phyloP scores from a whole-genome alignment of 1,140 invertebrate species.

The Telenomus remus region DNA sequence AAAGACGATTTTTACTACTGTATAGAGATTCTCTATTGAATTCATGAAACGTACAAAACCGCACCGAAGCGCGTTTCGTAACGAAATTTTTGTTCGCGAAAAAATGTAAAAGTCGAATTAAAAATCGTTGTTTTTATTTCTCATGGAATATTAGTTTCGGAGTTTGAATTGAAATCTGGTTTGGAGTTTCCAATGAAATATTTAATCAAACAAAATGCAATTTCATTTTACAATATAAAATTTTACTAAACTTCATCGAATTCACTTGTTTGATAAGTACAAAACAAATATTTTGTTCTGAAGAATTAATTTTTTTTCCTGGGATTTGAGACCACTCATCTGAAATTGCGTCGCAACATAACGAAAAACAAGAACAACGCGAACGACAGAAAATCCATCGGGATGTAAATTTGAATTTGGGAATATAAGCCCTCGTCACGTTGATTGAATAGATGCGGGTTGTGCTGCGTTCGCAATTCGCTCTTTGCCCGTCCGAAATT shows the following conservation, averaged over 20 bases:
- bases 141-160: too few species aligned
- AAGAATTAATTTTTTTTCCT: too few species aligned
- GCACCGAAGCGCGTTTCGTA: conserved; percentile 42
- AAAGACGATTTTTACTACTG: conserved; percentile 44
- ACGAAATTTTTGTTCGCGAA: conserved; percentile 35
- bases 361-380: conserved; percentile 31
- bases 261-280: background rate
- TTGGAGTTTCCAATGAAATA: too few species aligned
- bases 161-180: too few species aligned
- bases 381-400: conserved; percentile 39
- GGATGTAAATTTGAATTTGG: conserved; percentile 49
- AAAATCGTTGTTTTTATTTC: too few species aligned
- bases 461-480: conserved; percentile 60
- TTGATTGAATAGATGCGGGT: conserved; percentile 69
- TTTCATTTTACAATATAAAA: too few species aligned
- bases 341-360: conserved; percentile 21
- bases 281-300: too few species aligned
- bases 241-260: too few species aligned
- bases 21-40: conserved; percentile 49
- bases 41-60: conserved; percentile 41
- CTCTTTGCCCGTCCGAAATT: conserved; percentile 35
- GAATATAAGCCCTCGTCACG: conserved; percentile 49
- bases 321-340: conserved; percentile 23
- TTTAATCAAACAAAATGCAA: too few species aligned
- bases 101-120: conserved; percentile 43